phyloP scores from a whole-genome alignment of 2,113 vertebrate species.

The Serinus canaria region DNA sequence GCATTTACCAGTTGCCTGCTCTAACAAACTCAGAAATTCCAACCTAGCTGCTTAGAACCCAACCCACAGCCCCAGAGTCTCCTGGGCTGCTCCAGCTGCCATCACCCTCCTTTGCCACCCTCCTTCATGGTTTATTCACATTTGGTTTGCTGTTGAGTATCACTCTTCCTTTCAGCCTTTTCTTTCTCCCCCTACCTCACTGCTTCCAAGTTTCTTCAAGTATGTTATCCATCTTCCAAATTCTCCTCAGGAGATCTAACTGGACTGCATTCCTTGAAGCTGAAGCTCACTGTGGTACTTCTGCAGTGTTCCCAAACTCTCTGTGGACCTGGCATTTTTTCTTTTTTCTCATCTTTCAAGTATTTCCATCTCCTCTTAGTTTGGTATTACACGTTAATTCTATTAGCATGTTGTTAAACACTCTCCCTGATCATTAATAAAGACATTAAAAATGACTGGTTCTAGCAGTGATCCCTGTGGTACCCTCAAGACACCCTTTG shows the following conservation, averaged over 20 bases:
- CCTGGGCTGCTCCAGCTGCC: neutral
- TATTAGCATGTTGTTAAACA: conserved; percentile 63
- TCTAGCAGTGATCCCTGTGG: conserved; percentile 42
- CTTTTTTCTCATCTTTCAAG: neutral
- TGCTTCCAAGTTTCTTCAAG: neutral
- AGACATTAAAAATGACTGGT: conserved; percentile 70
- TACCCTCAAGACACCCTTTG: conserved; percentile 49
- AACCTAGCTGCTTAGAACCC: neutral
- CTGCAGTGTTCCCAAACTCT: neutral
- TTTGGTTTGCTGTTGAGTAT: neutral
- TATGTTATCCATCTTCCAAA: neutral
- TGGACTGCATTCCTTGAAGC: neutral
- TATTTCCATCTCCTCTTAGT: conserved; percentile 37
- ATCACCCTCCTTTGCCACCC: neutral
- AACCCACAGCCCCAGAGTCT: neutral
- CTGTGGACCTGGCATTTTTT: neutral
- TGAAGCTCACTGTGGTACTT: neutral
- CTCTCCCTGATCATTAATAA: conserved; percentile 72
- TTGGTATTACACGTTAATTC: conserved; percentile 61
- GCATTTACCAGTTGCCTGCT: neutral
- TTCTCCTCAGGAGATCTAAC: neutral
- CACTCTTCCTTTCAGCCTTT: neutral
- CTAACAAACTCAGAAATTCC: neutral
- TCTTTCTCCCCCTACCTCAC: neutral
- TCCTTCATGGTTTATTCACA: neutral